Conservation (phyloP, 2,113 vertebrate species). For the Cygnus atratus region DNA sequence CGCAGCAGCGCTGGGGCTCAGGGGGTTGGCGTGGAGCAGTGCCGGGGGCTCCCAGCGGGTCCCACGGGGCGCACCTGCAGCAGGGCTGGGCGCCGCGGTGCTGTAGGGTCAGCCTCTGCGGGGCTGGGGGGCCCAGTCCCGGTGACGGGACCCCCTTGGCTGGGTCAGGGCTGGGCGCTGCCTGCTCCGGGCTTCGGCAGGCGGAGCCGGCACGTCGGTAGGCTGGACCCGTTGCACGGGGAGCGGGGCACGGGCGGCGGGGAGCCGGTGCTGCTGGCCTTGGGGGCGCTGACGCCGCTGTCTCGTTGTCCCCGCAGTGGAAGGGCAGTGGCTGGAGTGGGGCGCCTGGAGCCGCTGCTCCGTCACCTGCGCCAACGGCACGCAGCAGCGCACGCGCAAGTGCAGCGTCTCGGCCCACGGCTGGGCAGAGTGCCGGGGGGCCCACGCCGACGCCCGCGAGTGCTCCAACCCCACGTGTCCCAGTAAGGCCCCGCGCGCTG, state of each 20-base stretch:
- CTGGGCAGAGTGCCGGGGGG: slow-evolving; percentile 91
- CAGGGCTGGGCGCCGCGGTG: accelerated
- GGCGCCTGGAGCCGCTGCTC: slow-evolving; percentile 92
- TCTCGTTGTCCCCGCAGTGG: slow-evolving; percentile 83
- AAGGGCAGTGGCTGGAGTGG: slow-evolving; percentile 98
- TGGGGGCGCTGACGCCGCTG: background rate
- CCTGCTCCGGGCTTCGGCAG: accelerated
- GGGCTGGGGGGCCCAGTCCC: accelerated
- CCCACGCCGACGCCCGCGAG: slow-evolving; percentile 88
- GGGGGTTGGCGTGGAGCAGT: accelerated
- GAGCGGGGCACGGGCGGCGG: accelerated
- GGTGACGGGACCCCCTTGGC: accelerated
- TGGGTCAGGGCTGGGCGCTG: accelerated
- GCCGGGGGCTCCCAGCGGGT: accelerated
- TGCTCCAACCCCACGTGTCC: slow-evolving; percentile 88
- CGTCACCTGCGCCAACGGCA: slow-evolving; percentile 89
- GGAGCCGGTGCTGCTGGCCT: background rate
- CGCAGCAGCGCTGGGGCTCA: accelerated
- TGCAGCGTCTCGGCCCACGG: slow-evolving; percentile 90
- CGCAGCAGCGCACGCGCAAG: slow-evolving; percentile 89
- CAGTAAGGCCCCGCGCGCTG: slow-evolving; percentile 75
- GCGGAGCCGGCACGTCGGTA: accelerated
- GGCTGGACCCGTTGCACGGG: background rate
- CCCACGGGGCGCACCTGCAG: accelerated
- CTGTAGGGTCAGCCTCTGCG: accelerated